phyloP scores from a whole-genome alignment of 2,797 vertebrate species.

The Caiman crocodilus region DNA sequence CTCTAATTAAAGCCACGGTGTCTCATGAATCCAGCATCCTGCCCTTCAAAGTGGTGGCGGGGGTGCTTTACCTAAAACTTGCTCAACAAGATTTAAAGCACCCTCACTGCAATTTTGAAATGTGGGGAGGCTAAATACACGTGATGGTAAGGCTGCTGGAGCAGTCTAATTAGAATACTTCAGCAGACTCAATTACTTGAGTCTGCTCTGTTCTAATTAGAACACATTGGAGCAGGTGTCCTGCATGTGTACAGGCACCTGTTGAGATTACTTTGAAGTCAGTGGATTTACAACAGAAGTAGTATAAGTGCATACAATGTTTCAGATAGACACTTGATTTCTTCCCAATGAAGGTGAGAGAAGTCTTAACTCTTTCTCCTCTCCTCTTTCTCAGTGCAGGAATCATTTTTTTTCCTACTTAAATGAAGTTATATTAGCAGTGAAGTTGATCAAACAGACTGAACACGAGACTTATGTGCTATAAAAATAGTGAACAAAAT shows the following conservation, averaged over 20 bases:
- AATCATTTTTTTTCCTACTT: background rate
- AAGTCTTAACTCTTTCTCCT: background rate
- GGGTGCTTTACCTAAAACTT: too few species aligned
- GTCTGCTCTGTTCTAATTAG: constrained; percentile 34
- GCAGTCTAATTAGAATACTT: too few species aligned
- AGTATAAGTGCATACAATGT: constrained; percentile 35
- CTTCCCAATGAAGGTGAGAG: background rate
- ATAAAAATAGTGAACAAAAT: background rate
- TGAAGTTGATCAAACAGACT: background rate
- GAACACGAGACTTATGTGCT: background rate
- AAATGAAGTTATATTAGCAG: background rate
- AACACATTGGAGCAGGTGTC: background rate
- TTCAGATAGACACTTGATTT: constrained; percentile 3
- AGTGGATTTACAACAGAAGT: background rate
- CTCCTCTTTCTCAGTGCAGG: background rate
- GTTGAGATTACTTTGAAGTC: constrained; percentile 11
- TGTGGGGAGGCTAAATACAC: too few species aligned
- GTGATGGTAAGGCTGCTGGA: too few species aligned
- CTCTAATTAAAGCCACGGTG: too few species aligned
- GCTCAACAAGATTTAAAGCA: too few species aligned
- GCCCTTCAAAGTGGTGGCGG: too few species aligned
- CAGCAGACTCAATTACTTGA: constrained; percentile 42
- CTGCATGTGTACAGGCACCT: constrained; percentile 11
- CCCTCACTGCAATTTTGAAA: too few species aligned
- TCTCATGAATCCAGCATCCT: too few species aligned